Evolutionary conservation across 2,888 invertebrate genomes (phyloP).

Genomic region (Zelleria hepariella): DNA sequence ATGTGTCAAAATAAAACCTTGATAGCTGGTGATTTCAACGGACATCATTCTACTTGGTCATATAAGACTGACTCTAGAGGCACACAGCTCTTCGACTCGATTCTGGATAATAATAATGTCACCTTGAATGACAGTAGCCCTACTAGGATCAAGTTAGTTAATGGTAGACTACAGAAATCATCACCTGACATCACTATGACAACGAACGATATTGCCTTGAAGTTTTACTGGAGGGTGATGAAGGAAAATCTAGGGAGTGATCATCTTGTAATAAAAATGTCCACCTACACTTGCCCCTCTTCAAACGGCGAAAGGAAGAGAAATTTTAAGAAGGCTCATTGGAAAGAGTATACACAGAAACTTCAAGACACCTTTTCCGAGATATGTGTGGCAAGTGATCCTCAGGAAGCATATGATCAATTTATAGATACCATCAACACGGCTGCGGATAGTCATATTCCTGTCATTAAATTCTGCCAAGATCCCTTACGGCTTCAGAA

Average conservation of each 20-base stretch:
- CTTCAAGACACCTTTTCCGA: neutral
- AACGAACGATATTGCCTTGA: conserved; percentile 10
- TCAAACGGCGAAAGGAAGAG: neutral
- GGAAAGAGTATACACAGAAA: conserved; percentile 1
- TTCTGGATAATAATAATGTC: conserved; percentile 9
- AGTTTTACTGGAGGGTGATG: conserved; percentile 9
- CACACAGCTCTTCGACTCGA: conserved; percentile 8
- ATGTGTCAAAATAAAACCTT: conserved; percentile 6
- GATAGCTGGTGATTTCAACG: conserved; percentile 14
- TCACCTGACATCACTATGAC: conserved; percentile 13
- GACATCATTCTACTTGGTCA: conserved; percentile 13
- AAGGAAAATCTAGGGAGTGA: conserved; percentile 13
- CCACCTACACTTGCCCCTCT: no score
- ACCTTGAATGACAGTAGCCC: conserved; percentile 10
- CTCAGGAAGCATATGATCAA: neutral
- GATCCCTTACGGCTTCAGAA: neutral
- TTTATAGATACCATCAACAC: neutral
- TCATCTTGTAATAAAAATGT: conserved; percentile 15
- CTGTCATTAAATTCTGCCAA: neutral
- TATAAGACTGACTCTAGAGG: conserved; percentile 12
- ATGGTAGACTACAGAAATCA: conserved; percentile 7
- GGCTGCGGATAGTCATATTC: neutral
- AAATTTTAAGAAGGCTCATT: conserved; percentile 11
- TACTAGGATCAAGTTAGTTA: conserved; percentile 12
- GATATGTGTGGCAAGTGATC: neutral